Conservation (phyloP, 2,797 vertebrate species). For the Argentina silus region DNA sequence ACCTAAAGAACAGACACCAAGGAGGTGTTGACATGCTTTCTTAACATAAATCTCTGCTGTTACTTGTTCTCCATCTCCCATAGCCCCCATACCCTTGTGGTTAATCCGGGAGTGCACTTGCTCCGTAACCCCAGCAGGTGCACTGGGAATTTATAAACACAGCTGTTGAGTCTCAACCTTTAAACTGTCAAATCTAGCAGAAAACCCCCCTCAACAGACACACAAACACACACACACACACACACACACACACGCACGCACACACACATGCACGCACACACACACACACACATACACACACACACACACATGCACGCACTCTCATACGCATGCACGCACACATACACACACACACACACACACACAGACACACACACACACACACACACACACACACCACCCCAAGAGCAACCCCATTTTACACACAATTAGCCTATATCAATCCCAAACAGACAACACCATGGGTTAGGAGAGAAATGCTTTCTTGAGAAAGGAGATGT, state of each 20-base stretch:
- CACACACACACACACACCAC: neutral
- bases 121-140: slow-evolving; percentile 78
- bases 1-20: slow-evolving; percentile 55
- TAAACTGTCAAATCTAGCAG: slow-evolving; percentile 61
- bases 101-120: slow-evolving; percentile 74
- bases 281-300: slow-evolving; percentile 38
- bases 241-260: neutral
- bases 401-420: slow-evolving; percentile 16
- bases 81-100: slow-evolving; percentile 52
- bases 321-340: neutral
- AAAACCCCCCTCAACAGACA: slow-evolving; percentile 46
- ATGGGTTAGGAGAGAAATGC: neutral
- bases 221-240: slow-evolving; percentile 39
- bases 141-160: slow-evolving; percentile 79
- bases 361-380: neutral
- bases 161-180: slow-evolving; percentile 74
- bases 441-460: neutral
- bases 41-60: slow-evolving; percentile 66
- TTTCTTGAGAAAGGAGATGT: neutral
- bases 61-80: slow-evolving; percentile 59
- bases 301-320: neutral
- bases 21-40: slow-evolving; percentile 70
- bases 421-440: slow-evolving; percentile 50
- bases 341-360: neutral
- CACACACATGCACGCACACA: neutral